Conservation (phyloP, 2,113 vertebrate species). For the Rhinogobius similis region DNA sequence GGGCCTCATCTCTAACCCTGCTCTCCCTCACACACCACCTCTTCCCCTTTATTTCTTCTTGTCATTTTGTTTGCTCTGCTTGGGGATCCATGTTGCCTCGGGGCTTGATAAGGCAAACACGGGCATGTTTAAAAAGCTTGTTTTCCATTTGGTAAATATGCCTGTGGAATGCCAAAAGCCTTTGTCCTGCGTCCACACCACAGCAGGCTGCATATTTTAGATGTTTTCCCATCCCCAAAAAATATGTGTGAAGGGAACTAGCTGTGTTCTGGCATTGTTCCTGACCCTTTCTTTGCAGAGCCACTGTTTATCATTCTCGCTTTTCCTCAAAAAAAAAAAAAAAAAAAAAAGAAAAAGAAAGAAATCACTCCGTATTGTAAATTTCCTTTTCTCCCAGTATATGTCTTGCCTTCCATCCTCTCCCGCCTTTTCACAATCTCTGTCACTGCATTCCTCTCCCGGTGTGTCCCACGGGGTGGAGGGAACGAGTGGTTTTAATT, state of each 20-base stretch:
- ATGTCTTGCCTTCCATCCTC: conserved; percentile 19
- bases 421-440: conserved; percentile 28
- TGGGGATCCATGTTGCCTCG: conserved; percentile 11
- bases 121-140: conserved; percentile 23
- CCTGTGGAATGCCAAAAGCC: conserved; percentile 7
- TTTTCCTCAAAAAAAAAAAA: conserved; percentile 16
- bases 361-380: conserved; percentile 18
- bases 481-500: conserved; percentile 68
- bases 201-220: neutral
- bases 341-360: too few relatives aligned
- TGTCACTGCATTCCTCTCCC: conserved; percentile 46
- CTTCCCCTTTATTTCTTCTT: neutral
- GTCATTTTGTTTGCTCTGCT: conserved; percentile 13
- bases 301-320: conserved; percentile 33
- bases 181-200: neutral
- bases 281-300: conserved; percentile 39
- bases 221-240: neutral
- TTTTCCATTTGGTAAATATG: conserved; percentile 24
- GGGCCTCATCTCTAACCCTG: conserved; percentile 4
- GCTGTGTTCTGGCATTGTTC: conserved; percentile 31
- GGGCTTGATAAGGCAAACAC: conserved; percentile 16
- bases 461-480: conserved; percentile 50
- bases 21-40: conserved; percentile 11
- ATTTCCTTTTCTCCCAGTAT: conserved; percentile 9
- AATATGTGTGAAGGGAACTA: conserved; percentile 30